Percentiles rank a stretch among this genome's conserved stretches.
These are phyloP conservation scores for Dryococelus australis DNA, from an alignment of 2,888 invertebrate genomes.

Conservation along the genomic window DNA sequence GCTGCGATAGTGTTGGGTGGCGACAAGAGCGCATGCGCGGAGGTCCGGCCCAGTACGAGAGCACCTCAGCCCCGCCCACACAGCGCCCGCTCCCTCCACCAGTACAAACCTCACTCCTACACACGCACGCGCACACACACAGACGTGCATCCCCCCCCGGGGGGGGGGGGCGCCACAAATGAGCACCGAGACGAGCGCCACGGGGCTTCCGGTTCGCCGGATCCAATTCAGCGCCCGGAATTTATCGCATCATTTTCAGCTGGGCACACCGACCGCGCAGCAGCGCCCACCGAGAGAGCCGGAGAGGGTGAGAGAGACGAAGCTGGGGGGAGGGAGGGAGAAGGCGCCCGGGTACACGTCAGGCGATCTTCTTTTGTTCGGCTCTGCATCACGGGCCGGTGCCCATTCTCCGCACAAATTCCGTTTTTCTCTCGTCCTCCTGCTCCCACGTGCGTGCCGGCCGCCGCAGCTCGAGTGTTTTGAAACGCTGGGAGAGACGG, in stretches of 20 bases:
- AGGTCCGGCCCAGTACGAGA: background rate
- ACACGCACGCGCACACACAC: background rate
- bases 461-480: background rate
- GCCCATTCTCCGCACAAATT: conserved; percentile 16
- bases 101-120: background rate
- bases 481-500: background rate
- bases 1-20: background rate
- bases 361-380: conserved; percentile 16
- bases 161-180: background rate
- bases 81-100: background rate
- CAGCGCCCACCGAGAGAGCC: background rate
- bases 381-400: background rate
- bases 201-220: conserved; percentile 63
- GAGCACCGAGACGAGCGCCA: background rate
- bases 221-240: conserved; percentile 68
- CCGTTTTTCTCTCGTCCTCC: conserved; percentile 6
- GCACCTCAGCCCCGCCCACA: conserved; percentile 8
- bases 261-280: conserved; percentile 64
- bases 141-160: background rate
- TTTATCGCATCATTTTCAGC: conserved; percentile 71
- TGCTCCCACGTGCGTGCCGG: background rate
- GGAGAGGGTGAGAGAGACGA: background rate
- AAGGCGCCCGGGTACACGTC: conserved; percentile 1
- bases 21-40: background rate
- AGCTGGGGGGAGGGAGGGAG: background rate